These are phyloP conservation scores for Mesorhabditis sp. DNA, from an alignment of 2,888 invertebrate genomes.

Conservation along the genomic window DNA sequence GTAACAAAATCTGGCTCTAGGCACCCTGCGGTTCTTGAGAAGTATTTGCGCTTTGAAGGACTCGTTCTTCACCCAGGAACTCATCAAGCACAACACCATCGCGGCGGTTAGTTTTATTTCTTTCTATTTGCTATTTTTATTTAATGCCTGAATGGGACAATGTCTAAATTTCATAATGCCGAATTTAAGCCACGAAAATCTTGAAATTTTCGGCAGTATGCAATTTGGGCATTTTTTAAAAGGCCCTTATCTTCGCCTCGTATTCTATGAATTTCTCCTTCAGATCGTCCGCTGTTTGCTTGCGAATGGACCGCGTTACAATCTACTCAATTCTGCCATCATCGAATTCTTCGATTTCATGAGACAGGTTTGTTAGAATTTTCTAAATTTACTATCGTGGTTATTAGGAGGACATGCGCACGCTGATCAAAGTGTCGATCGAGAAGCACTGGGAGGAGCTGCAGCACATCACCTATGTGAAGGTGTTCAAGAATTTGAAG, in stretches of 20 bases:
- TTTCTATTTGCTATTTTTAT: no score
- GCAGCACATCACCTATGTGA: slow-evolving; percentile 92
- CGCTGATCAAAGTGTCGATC: slow-evolving; percentile 76
- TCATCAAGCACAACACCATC: slow-evolving; percentile 24
- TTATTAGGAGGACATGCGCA: slow-evolving; percentile 63
- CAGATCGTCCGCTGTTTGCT: slow-evolving; percentile 93
- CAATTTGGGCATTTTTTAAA: no score
- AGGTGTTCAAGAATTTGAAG: slow-evolving; percentile 72
- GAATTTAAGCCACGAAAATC: no score
- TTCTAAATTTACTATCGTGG: neutral
- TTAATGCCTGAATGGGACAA: no score
- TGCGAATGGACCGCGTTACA: slow-evolving; percentile 93
- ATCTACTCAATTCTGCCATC: slow-evolving; percentile 95
- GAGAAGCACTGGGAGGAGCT: slow-evolving; percentile 91
- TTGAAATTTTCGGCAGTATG: no score
- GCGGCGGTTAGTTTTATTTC: slow-evolving; percentile 60
- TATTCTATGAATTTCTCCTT: slow-evolving; percentile 3
- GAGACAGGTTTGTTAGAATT: slow-evolving; percentile 29
- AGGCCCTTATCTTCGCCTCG: no score
- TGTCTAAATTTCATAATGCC: no score
- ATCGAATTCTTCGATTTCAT: slow-evolving; percentile 99
- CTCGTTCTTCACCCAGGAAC: slow-evolving; percentile 72
- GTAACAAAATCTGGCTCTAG: slow-evolving; percentile 57
- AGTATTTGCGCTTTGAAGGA: slow-evolving; percentile 95
- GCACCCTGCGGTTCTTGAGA: slow-evolving; percentile 91